A percentile compares a stretch with the other conserved stretches of the same genome.
phyloP scores from a whole-genome alignment of 30 jellyfish, hydroid and myxozoan species.

The Aurelia aurita region DNA sequence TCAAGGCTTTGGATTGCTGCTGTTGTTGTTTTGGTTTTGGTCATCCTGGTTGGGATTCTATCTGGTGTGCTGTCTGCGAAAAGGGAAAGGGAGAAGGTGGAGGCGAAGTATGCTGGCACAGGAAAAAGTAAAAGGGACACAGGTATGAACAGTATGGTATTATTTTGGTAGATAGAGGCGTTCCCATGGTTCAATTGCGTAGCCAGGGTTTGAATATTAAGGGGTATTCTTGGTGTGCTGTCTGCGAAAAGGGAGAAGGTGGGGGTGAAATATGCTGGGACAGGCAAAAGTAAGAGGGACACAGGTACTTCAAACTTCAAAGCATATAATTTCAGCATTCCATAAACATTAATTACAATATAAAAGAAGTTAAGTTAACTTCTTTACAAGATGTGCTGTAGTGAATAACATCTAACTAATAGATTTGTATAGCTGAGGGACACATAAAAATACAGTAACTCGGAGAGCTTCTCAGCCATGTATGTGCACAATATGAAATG shows the following conservation, averaged over 20 bases:
- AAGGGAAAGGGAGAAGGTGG: conserved; percentile 67
- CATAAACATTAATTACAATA: too few relatives aligned
- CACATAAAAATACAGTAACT: too few relatives aligned
- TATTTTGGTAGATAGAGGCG: neutral
- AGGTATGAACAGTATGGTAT: neutral
- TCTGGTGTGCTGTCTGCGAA: conserved; percentile 84
- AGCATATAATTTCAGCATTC: too few relatives aligned
- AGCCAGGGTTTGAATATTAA: neutral
- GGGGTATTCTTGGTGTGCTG: neutral
- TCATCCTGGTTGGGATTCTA: conserved; percentile 68
- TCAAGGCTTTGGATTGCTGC: conserved; percentile 49
- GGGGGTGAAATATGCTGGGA: too few relatives aligned
- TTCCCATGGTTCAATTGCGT: neutral
- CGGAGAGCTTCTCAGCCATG: too few relatives aligned
- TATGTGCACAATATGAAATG: too few relatives aligned
- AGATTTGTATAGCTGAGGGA: too few relatives aligned
- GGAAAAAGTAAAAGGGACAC: conserved; percentile 27
- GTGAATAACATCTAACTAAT: too few relatives aligned
- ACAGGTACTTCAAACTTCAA: neutral
- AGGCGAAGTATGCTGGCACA: conserved; percentile 44
- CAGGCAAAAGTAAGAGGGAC: too few relatives aligned
- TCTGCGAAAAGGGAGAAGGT: too few relatives aligned
- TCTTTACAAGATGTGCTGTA: too few relatives aligned
- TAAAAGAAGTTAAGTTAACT: too few relatives aligned
- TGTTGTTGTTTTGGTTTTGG: conserved; percentile 37